Percentiles rank a stretch among this genome's conserved stretches.
These are phyloP conservation scores for Stenichneumon culpator DNA, from an alignment of 2,888 invertebrate species.

Conservation along the genomic window DNA sequence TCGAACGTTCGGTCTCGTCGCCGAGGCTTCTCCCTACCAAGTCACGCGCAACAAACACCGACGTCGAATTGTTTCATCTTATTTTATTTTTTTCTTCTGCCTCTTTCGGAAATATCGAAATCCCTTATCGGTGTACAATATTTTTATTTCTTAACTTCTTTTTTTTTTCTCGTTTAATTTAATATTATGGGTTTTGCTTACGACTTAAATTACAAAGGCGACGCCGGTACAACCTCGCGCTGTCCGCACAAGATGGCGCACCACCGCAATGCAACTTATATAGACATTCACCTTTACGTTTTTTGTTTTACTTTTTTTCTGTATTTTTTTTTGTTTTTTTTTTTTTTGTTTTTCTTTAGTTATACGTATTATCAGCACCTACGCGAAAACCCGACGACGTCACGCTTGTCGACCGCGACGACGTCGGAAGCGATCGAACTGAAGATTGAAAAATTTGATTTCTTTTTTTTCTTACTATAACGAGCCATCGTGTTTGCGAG, in stretches of 20 bases:
- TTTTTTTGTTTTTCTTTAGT: constrained; percentile 2
- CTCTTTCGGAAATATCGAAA: constrained; percentile 45
- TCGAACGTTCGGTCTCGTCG: background rate
- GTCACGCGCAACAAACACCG: background rate
- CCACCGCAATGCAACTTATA: constrained; percentile 42
- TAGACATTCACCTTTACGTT: constrained; percentile 57
- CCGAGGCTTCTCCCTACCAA: too few species aligned
- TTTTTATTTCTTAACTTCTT: background rate
- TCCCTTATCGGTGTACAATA: constrained; percentile 29
- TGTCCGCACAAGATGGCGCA: constrained; percentile 26
- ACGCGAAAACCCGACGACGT: constrained; percentile 63
- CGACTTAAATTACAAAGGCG: constrained; percentile 63
- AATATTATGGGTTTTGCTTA: constrained; percentile 48
- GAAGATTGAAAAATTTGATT: constrained; percentile 27
- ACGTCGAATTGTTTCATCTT: constrained; percentile 15
- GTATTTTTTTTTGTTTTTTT: constrained; percentile 15
- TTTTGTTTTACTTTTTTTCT: background rate
- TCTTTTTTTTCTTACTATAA: constrained; percentile 12
- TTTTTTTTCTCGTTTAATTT: constrained; percentile 23
- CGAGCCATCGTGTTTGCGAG: constrained; percentile 20
- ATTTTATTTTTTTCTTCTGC: constrained; percentile 4
- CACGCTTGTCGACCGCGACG: constrained; percentile 36
- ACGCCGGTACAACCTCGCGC: constrained; percentile 51
- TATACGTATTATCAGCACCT: constrained; percentile 56
- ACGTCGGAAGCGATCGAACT: constrained; percentile 60